These are phyloP conservation scores for Siniperca obscura DNA, from an alignment of 2,797 vertebrate genomes.

Conservation along the genomic window DNA sequence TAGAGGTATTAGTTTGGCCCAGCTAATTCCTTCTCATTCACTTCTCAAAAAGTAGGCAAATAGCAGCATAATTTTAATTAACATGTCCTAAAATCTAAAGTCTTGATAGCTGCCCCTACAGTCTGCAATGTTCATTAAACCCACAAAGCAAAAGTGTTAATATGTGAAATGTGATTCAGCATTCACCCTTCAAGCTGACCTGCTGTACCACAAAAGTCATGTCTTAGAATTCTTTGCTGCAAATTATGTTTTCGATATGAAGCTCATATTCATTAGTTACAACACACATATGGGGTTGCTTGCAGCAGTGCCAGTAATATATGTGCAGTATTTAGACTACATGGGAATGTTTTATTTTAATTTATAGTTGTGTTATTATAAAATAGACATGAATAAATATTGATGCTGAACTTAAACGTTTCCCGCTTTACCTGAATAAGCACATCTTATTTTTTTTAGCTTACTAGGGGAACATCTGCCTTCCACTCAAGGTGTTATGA, in stretches of 20 bases:
- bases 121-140: not conserved
- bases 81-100: conserved; percentile 6
- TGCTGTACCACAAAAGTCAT: not conserved
- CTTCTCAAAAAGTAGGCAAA: conserved; percentile 70
- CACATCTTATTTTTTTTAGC: not conserved
- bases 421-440: conserved; percentile 31
- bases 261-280: not conserved
- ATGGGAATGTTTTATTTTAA: conserved; percentile 26
- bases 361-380: conserved; percentile 33
- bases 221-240: not conserved
- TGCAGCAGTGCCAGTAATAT: conserved; percentile 3
- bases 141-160: not conserved
- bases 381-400: conserved; percentile 43
- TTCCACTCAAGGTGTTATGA: conserved; percentile 45
- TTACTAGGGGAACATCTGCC: conserved; percentile 27
- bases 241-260: not conserved
- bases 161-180: not conserved
- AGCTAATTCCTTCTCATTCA: conserved; percentile 65
- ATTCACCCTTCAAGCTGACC: not conserved
- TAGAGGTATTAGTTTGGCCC: conserved; percentile 73
- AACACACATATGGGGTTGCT: not conserved
- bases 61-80: conserved; percentile 44
- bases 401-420: conserved; percentile 41
- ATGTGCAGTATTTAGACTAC: conserved; percentile 16
- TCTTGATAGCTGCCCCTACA: not conserved